Conservation (phyloP, 2,888 invertebrate species). For the Synanthedon tipuliformis region DNA sequence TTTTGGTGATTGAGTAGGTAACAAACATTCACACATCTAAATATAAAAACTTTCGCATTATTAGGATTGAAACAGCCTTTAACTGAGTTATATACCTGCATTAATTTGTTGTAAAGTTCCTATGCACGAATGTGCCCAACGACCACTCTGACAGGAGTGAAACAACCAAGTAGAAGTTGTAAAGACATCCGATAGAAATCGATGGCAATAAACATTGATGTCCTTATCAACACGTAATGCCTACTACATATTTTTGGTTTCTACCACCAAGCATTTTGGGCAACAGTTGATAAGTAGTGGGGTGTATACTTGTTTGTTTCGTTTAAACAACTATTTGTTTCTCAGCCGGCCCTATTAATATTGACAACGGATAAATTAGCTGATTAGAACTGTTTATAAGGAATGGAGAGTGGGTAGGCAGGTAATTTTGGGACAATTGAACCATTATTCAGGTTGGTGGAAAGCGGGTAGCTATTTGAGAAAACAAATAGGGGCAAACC, state of each 20-base stretch:
- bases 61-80: too few relatives aligned
- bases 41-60: too few relatives aligned
- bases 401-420: not conserved
- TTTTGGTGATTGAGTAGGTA: too few relatives aligned
- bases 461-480: too few relatives aligned
- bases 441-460: not conserved
- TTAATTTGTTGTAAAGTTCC: too few relatives aligned
- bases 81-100: too few relatives aligned
- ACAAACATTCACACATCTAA: too few relatives aligned
- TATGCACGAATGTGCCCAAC: too few relatives aligned
- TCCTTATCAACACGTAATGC: conserved; percentile 23
- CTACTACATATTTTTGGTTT: conserved; percentile 9
- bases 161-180: too few relatives aligned
- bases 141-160: too few relatives aligned
- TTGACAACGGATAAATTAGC: conserved; percentile 36
- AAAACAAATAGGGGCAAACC: too few relatives aligned
- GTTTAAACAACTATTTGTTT: conserved; percentile 45
- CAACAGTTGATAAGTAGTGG: conserved; percentile 46
- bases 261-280: conserved; percentile 10
- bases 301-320: conserved; percentile 47
- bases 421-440: not conserved
- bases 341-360: conserved; percentile 39
- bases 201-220: conserved; percentile 3
- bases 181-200: too few relatives aligned
- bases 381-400: conserved; percentile 10